Conservation (phyloP, 92 coral and sea anemone genomes). For the Scolanthus callimorphus region DNA sequence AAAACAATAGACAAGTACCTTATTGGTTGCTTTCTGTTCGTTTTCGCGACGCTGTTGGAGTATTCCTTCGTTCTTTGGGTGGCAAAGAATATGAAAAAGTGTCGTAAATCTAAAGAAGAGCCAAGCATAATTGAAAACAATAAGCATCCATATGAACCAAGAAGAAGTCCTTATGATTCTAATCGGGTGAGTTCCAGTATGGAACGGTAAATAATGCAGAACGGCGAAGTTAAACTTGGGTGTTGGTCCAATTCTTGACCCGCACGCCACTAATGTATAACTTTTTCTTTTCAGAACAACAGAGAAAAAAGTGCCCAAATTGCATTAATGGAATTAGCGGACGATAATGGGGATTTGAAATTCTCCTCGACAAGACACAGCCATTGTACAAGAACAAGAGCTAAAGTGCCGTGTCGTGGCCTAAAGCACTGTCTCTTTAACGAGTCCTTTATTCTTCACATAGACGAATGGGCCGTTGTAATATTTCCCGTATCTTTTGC, state of each 20-base stretch:
- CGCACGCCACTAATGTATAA: no score
- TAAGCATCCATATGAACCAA: no score
- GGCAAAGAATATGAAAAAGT: constrained; percentile 44
- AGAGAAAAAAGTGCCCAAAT: constrained; percentile 29
- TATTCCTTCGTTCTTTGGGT: constrained; percentile 80
- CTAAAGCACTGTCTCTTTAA: constrained; percentile 38
- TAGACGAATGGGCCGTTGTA: constrained; percentile 76
- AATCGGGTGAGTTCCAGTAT: no score
- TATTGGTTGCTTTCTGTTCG: constrained; percentile 94
- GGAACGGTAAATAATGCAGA: background rate
- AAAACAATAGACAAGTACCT: constrained; percentile 93
- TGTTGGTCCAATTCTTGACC: no score
- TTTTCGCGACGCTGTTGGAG: constrained; percentile 85
- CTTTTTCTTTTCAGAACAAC: constrained; percentile 7
- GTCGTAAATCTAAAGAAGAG: constrained; percentile 27
- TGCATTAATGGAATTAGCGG: constrained; percentile 40
- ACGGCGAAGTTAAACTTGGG: no score
- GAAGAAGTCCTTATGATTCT: no score
- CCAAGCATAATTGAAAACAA: no score
- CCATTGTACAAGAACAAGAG: background rate
- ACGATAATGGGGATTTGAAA: constrained; percentile 19
- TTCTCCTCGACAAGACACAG: no score
- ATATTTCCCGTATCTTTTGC: constrained; percentile 75
- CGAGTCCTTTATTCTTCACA: constrained; percentile 52
- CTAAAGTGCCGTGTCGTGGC: no score